Evolutionary conservation across 2,797 vertebrate species (phyloP), one percentile per base, ranked within the genome.

Genomic region (Poeciliopsis paucimaculata): DNA sequence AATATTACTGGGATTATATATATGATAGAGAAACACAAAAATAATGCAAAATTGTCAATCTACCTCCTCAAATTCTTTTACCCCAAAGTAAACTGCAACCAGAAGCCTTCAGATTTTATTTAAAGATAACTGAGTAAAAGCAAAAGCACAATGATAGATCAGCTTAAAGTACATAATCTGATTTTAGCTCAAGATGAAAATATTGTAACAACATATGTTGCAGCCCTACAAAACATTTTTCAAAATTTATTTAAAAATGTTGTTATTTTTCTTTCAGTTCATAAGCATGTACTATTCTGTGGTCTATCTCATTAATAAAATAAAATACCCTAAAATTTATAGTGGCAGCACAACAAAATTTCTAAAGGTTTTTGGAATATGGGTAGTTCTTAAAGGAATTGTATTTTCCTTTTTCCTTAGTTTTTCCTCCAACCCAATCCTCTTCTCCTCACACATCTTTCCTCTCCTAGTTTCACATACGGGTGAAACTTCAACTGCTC

Each of bases 351-450:
- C 23, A 71, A 16, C 26, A n/a, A 6, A 3, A 15, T 71, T 71
- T 71, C 4, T n/a, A n/a, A 45, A n/a, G 2, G 5, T n/a, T 15
- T 13, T 15, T 15, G 4, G 12, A 71, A 71, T 71, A 45, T 1
- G 6, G 12, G 89, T 90, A 92, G 90, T 89, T 93, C 84, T 90
- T 41, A 41, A 41, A 68, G 20, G 8, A 23, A 41, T 39, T 26
- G 64, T 39, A 39, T 41, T 68, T 85, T 80, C 77, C 39, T 62
- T 72, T 41, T 16, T 78, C 34, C 43, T 47, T 91, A 80, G 80
- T 78, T 86, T 88, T 82, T 80, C 82, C 76, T 87, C 85, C 82
- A 87, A 86, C 78, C 88, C 79, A 73, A 72, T 55, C 64, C 72
- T 43, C 81, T 51, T 66, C 51, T 76, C 79, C 72, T 49, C 80